phyloP scores from a whole-genome alignment of 2,797 vertebrate species.

The Hippoglossus hippoglossus region DNA sequence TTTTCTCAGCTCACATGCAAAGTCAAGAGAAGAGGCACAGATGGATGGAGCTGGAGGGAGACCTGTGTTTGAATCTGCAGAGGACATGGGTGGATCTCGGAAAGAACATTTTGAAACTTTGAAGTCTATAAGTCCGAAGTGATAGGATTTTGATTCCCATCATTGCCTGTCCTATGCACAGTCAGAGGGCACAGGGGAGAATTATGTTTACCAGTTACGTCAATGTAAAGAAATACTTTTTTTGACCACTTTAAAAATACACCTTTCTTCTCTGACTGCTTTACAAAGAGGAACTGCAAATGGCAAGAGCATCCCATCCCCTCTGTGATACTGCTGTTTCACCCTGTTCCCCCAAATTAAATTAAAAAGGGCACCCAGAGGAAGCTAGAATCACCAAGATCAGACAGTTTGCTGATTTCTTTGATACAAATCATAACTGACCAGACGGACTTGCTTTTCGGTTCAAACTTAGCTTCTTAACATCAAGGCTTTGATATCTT shows the following conservation, averaged over 20 bases:
- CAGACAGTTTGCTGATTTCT: background rate
- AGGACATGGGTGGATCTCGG: constrained; percentile 20
- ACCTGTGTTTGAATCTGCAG: constrained; percentile 44
- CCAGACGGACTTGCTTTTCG: background rate
- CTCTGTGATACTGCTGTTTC: constrained; percentile 12
- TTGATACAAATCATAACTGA: constrained; percentile 1
- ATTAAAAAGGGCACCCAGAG: background rate
- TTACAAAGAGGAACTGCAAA: constrained; percentile 15
- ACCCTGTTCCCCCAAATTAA: constrained; percentile 12
- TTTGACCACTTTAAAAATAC: background rate
- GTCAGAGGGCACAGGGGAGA: background rate
- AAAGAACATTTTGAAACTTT: constrained; percentile 32
- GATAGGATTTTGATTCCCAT: constrained; percentile 35
- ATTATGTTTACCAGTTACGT: constrained; percentile 17
- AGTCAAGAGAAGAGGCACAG: constrained; percentile 64
- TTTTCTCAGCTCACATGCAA: constrained; percentile 65
- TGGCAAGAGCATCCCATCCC: constrained; percentile 3
- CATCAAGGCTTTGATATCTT: too few species aligned
- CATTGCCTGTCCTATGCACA: constrained; percentile 11
- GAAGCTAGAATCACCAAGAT: background rate
- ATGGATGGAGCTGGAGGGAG: constrained; percentile 46
- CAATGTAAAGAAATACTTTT: constrained; percentile 7
- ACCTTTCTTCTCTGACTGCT: constrained; percentile 16
- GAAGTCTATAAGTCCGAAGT: background rate
- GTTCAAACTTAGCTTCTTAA: background rate